Evolutionary conservation across 2,888 invertebrate genomes (phyloP), one percentile per base, ranked within the genome.

Genomic region (Nomada fabriciana): DNA sequence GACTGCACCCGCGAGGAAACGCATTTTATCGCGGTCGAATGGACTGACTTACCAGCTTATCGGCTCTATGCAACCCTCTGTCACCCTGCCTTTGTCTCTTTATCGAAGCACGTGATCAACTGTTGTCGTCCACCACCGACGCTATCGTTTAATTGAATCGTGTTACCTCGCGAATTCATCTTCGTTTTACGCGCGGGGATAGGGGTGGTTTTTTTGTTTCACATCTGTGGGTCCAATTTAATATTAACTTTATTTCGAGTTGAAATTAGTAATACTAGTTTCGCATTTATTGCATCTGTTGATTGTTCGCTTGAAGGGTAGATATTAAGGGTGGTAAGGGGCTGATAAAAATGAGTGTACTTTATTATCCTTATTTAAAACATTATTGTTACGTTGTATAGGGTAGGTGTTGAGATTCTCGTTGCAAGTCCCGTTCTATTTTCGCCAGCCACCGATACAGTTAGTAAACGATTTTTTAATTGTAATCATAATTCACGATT

Each of bases 1-100:
- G 83, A 73, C 81, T 77, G 87, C 86, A 88, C 82, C 74, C 88
- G 80, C 83, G 87, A 86, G 87, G 80, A 88, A 82, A 76, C 83
- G 89, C 89, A 89, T 91, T 91, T 91, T 90, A 91, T 90, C 85
- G 85, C 87, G 81, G 57, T 57, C 72, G 76, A 76, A 69, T 64
- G 67, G 64, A 76, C 72, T 71, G 84, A 86, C 82, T 87, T 87
- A 87, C 85, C 76, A 87, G 79, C 79, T 82, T 78, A 76, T 71
- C 69, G n/a, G 20, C 36, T 23, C 23, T 76, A n/a, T 59, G 64
- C 84, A 77, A 64, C 77, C 63, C 69, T 25, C 59, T 57, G 20
- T 36, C 60, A 4, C 57, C 18, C 18, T 11, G 2, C 82, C 70
- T 42, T 67, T 75, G 43, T 67, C 36, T 43, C 43, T 69, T 74